Evolutionary conservation across 1,140 invertebrate species (phyloP), one percentile per base, ranked within the genome.

Genomic region (Pollicipes pollicipes): DNA sequence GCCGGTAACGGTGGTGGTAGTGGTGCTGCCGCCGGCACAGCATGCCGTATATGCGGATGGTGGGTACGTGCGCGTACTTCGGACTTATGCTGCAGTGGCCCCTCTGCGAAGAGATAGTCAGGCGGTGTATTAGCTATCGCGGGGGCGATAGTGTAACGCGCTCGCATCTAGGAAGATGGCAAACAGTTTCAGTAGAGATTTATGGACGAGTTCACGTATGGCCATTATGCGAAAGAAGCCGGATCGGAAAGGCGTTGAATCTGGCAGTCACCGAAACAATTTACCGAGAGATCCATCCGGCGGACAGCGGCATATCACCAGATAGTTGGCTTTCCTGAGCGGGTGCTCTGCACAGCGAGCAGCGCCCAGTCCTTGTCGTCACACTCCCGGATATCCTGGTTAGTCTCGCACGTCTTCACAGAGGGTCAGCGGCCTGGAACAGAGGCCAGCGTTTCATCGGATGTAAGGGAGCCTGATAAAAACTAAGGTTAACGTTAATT

Each of bases 261-360:
- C n/a, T n/a, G n/a, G n/a, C n/a, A n/a, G n/a, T n/a, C n/a, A n/a
- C n/a, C n/a, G n/a, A n/a, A 31, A 71, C 32, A 35, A n/a, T 82
- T 85, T 82, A 91, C 89, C 90, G 77, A 94, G 84, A 77, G 88
- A 86, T 76, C 88, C 90, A 58, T 86, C 85, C 72, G 90, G 86
- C 3, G 91, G 90, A 83, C 93, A 95, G 75, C 90, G 85, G 78
- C 93, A 96, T 73, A 95, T 93, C 69, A 95, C 92, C 67, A 96
- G 82, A 78, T 95, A 96, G 80, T 96, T 92, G 13, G 92, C 93
- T 81, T 95, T 95, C 72, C 93, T 13, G 91, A 95, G 76, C 92
- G 80, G 69, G 91, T 88, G 77, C 94, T 95, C 80, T 96, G 93
- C 68, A 96, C 81, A 4, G 93, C 93, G 69, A 96, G 80, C 67